phyloP scores from a whole-genome alignment of 2,888 invertebrate genomes.

The Eupithecia centaureata region DNA sequence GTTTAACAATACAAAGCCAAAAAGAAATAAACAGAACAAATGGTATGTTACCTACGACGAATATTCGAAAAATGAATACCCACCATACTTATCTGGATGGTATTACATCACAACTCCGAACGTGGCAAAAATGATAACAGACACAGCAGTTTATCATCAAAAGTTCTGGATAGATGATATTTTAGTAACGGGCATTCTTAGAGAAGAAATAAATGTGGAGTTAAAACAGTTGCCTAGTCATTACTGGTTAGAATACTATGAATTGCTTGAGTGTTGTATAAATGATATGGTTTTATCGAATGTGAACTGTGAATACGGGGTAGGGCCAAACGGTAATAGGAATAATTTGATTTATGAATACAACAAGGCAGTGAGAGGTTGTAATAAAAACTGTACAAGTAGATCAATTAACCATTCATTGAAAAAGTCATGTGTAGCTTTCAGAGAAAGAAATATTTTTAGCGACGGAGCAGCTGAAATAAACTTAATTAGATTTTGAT shows the following conservation, averaged over 20 bases:
- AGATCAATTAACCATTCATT: constrained; percentile 77
- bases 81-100: constrained; percentile 93
- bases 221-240: constrained; percentile 82
- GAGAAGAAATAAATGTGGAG: constrained; percentile 83
- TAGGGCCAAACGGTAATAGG: constrained; percentile 92
- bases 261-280: constrained; percentile 90
- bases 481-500: constrained; percentile 29
- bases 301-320: constrained; percentile 87
- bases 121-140: constrained; percentile 83
- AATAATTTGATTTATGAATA: constrained; percentile 87
- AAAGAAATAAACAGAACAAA: constrained; percentile 87
- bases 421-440: constrained; percentile 84
- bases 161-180: constrained; percentile 98
- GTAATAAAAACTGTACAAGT: constrained; percentile 82
- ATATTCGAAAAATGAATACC: constrained; percentile 85
- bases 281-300: constrained; percentile 82
- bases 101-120: constrained; percentile 89
- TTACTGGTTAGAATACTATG: constrained; percentile 88
- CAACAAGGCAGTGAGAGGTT: constrained; percentile 85
- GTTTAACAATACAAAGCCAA: constrained; percentile 85
- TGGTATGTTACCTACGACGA: constrained; percentile 91
- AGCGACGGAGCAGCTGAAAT: constrained; percentile 40
- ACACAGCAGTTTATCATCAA: constrained; percentile 79
- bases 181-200: constrained; percentile 91
- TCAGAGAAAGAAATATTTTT: constrained; percentile 60